phyloP scores from a whole-genome alignment of 2,113 vertebrate species.

The Chionomys nivalis region DNA sequence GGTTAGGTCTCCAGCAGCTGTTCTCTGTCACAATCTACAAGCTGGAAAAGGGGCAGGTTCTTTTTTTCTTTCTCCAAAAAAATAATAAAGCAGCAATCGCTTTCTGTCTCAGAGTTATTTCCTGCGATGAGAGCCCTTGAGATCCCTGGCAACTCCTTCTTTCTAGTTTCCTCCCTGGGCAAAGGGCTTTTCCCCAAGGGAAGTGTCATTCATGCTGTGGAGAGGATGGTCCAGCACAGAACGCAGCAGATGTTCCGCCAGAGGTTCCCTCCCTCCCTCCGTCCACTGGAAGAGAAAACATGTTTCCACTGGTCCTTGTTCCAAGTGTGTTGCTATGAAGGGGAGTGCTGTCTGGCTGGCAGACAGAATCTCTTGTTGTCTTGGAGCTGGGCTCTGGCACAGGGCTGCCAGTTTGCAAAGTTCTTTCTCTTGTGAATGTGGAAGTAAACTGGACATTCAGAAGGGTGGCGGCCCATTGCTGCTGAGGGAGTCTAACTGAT shows the following conservation, averaged over 20 bases:
- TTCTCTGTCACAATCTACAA: constrained; percentile 61
- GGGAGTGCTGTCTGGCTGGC: neutral
- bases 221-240: constrained; percentile 10
- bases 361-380: constrained; percentile 15
- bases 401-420: neutral
- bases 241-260: constrained; percentile 36
- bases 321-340: neutral
- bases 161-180: constrained; percentile 66
- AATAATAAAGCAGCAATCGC: constrained; percentile 74
- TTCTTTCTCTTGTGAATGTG: neutral
- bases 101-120: constrained; percentile 70
- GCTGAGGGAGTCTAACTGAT: neutral
- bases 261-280: constrained; percentile 46
- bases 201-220: constrained; percentile 57
- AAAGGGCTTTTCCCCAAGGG: constrained; percentile 66
- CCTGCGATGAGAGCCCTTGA: constrained; percentile 71
- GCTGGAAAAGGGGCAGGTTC: constrained; percentile 59
- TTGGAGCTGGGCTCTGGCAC: neutral
- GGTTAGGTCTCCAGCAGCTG: constrained; percentile 66
- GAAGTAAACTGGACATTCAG: neutral
- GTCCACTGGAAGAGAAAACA: constrained; percentile 57
- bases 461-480: neutral
- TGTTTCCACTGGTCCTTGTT: constrained; percentile 33
- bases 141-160: constrained; percentile 68
- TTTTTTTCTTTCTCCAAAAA: constrained; percentile 77